Percentiles rank a stretch among this genome's conserved stretches.
Conservation (phyloP, 2,797 vertebrate species). For the Gymnopithys bicolor region DNA sequence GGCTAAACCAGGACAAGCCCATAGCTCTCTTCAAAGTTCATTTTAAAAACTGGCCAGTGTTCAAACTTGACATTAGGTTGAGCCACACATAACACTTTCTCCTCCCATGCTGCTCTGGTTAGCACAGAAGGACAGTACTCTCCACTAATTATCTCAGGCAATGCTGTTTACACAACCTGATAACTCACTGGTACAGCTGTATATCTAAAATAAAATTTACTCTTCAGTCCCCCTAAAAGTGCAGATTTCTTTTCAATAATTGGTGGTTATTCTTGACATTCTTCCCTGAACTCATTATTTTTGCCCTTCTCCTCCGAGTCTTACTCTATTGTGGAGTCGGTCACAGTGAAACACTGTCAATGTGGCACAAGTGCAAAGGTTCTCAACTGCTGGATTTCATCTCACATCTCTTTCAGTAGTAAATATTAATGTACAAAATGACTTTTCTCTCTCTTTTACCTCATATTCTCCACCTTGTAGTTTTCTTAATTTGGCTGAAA, state of each 20-base stretch:
- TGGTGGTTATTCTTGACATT: background rate
- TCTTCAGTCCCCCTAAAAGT: background rate
- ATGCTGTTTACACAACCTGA: background rate
- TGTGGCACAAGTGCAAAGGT: background rate
- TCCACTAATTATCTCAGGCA: background rate
- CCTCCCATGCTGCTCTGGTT: background rate
- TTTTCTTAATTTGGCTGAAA: background rate
- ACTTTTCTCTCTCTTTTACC: background rate
- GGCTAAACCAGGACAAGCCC: background rate
- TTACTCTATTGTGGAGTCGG: rapidly evolving
- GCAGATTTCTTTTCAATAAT: background rate
- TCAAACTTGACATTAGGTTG: background rate
- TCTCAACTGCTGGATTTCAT: background rate
- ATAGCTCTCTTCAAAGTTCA: background rate
- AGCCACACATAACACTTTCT: background rate
- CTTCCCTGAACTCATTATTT: background rate
- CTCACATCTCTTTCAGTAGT: background rate
- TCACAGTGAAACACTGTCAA: background rate
- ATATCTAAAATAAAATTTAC: background rate
- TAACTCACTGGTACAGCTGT: background rate
- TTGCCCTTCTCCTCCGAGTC: background rate
- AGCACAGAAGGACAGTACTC: background rate
- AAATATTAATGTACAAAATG: background rate
- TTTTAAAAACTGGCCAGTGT: background rate
- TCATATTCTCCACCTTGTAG: background rate